Base-by-base conservation (phyloP, 2,797 vertebrate genomes). In the Urocyon cinereoargenteus region DNA sequence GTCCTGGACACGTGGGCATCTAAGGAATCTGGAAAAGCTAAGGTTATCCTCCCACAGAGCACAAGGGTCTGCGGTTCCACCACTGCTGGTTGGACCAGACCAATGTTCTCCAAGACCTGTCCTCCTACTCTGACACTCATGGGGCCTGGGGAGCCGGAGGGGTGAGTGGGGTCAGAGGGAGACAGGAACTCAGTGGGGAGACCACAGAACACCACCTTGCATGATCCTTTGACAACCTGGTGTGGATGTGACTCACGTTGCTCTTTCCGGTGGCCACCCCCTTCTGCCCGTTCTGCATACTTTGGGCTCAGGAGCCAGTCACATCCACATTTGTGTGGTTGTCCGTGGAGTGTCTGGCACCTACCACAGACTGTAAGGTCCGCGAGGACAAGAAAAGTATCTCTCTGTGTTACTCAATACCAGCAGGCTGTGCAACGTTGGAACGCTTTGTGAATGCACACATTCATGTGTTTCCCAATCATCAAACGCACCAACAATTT, bases 341-440 rank as follows among this genome's bases (percentile, higher is more conserved):
- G 8, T 19, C 59, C 21, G 26, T 21, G 81, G 19, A 31, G 28
- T 21, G 16, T 45, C 36, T 49, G 59, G 49, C 10, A 5, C 6
- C 10, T 18, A 31, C 81, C 26, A 62, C 11, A 7, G 36, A 31
- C 26, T 11, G 22, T 84, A 84, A 84, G 5, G 10, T 31, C 81
- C 26, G 19, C 2, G 18, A 45, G 34, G 79, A 12, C 7, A 5
- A 34, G 55, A 57, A 19, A 61, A 61, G 24, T 12, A 45, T 40
- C 34, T 61, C 34, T 82, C 9, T 16, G 79, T 61, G 34, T 45
- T 28, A 11, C 24, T 45, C 34, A 18, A 28, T 16, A 11, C 15
- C 18, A 19, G 16, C 15, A 45, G 26, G 36, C 6, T 12, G 2
- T 11, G 3, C 26, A 31, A 7, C 6, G 1, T 6, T 12, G 18